Evolutionary conservation across 2,888 invertebrate species (phyloP), one percentile per base, ranked within the genome.

Genomic region (Ornithoptera priamus): DNA sequence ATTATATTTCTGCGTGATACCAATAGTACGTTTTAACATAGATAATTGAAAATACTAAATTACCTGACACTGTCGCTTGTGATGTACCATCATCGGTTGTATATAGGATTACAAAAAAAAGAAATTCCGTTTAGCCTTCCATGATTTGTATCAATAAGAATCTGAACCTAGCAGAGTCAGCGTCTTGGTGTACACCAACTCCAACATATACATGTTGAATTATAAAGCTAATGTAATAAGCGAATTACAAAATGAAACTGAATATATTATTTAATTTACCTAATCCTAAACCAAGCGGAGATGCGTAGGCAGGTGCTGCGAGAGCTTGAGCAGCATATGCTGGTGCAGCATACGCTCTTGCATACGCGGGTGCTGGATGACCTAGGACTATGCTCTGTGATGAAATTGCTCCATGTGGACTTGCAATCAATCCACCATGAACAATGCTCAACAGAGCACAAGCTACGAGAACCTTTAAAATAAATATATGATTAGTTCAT

Each of bases 401-500:
- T 7, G 91, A 92, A 36, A 92, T 75, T 30, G 89, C 92, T 1
- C 90, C 90, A 71, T 92, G 91, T 39, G 85, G 91, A 39, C 81
- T 83, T 15, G 84, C 88, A 61, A 88, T 89, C 69, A 94, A 78
- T 0, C 94, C 94, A 36, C 92, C 94, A 65, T 87, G 88, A 17
- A 91, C 92, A 36, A 93, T 83, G 75, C 86, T 82, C 70, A 90
- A 74, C 71, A 93, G 76, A 74, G 88, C 84, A 74, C 87, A 85
- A 72, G 80, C 81, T 62, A 87, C 74, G 62, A 89, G 76, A 50
- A 86, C 81, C 92, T 92, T 77, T 1, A 77, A 64, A 63, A 18
- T n/a, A 61, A 65, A 39, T 62, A 2, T 22, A 20, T 22, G 22
- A n/a, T 58, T 20, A 58, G 57, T 12, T 58, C 12, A 12, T 22